Conservation (phyloP, 2,113 vertebrate species). For the Colistium nudipinnis region DNA sequence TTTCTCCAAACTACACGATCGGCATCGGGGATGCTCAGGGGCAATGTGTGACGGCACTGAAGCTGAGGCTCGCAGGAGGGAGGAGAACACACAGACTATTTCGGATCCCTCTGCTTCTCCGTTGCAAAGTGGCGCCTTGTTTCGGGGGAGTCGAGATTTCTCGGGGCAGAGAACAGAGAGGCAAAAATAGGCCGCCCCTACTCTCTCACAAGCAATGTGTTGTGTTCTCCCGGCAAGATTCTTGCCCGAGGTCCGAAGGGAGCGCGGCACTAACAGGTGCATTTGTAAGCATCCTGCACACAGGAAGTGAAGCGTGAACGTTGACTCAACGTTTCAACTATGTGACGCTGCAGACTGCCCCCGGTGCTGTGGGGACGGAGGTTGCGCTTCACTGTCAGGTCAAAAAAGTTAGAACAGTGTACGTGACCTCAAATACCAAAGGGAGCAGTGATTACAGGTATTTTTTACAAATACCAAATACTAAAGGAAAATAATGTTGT, state of each 20-base stretch:
- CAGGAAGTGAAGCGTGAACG: conserved; percentile 28
- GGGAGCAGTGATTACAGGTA: conserved; percentile 19
- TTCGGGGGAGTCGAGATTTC: conserved; percentile 38
- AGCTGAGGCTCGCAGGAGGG: conserved; percentile 17
- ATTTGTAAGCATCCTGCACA: conserved; percentile 35
- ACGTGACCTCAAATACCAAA: conserved; percentile 31
- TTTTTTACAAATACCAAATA: conserved; percentile 1
- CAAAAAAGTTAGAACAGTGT: conserved; percentile 24
- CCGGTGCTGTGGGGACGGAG: conserved; percentile 20
- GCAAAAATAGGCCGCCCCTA: conserved; percentile 33
- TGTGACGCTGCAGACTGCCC: conserved; percentile 20
- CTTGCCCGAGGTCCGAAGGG: conserved; percentile 23
- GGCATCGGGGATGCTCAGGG: conserved; percentile 10
- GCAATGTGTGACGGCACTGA: conserved; percentile 28
- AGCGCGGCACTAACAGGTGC: conserved; percentile 48
- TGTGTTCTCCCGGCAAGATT: conserved; percentile 50
- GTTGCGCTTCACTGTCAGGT: conserved; percentile 46
- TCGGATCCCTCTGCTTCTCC: conserved; percentile 21
- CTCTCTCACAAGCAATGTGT: conserved; percentile 35
- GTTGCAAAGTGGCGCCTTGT: conserved; percentile 14
- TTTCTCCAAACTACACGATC: conserved; percentile 13
- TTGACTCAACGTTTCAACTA: conserved; percentile 32
- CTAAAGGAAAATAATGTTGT: not conserved
- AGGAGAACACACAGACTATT: conserved; percentile 37
- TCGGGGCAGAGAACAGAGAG: conserved; percentile 29